These are phyloP conservation scores for Pseudolycoriella hygida DNA, from an alignment of 2,888 invertebrate species.

Conservation along the genomic window DNA sequence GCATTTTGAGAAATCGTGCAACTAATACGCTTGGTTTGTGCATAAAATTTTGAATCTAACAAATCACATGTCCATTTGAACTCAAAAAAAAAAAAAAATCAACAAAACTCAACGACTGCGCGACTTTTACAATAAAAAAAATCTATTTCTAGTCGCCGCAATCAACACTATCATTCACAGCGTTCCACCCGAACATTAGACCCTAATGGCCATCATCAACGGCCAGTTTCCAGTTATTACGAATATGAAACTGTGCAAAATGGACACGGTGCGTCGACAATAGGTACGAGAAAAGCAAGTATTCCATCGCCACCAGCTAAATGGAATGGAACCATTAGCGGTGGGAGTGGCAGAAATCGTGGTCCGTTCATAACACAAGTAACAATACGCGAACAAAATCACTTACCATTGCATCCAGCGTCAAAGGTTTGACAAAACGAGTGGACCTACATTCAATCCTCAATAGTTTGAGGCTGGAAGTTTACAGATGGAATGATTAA, in stretches of 20 bases:
- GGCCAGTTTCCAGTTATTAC: conserved; percentile 69
- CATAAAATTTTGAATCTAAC: too few species aligned
- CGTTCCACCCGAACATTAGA: conserved; percentile 40
- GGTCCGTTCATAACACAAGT: conserved; percentile 45
- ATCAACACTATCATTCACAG: conserved; percentile 48
- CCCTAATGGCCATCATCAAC: conserved; percentile 29
- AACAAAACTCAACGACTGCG: too few species aligned
- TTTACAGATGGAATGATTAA: too few species aligned
- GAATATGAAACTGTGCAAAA: conserved; percentile 58
- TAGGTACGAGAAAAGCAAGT: conserved; percentile 3
- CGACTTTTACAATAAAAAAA: background rate
- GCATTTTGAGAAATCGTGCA: too few species aligned
- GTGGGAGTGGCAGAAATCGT: conserved; percentile 28
- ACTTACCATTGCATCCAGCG: conserved; percentile 13
- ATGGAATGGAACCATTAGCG: conserved; percentile 20
- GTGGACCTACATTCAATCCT: background rate
- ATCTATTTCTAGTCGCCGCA: conserved; percentile 36
- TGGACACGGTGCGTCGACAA: background rate
- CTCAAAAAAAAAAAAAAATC: too few species aligned
- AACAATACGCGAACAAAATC: conserved; percentile 34
- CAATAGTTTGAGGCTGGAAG: too few species aligned
- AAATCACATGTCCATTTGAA: too few species aligned
- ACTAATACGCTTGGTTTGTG: too few species aligned
- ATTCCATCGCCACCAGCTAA: conserved; percentile 11
- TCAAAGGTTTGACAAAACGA: conserved; percentile 30